Base-by-base conservation (phyloP, 2,888 invertebrate species). In the Nycteola revayana region DNA sequence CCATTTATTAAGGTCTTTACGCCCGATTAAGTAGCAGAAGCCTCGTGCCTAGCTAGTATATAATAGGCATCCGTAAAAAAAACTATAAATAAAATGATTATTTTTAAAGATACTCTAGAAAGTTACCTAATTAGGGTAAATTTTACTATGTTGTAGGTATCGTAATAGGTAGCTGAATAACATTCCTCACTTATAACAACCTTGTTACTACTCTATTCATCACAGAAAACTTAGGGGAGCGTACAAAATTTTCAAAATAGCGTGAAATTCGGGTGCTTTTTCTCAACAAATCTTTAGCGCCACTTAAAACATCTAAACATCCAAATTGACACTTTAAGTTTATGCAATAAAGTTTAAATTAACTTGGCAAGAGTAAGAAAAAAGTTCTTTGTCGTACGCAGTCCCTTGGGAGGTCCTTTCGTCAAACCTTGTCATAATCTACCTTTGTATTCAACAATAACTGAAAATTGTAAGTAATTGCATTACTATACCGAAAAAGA, bases 361-460 rank as follows among this genome's bases (percentile, higher is more conserved):
- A 7, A 2, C 14, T 2, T 7, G 2, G 17, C 9, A 25, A 10
- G 6, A 20, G 3, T 20, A 5, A 1, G 0, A 1, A 5, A 2
- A 3, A 20, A 7, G 20, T 29, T 20, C 11, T 25, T 36, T 25
- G 40, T 30, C 21, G 10, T 25, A 8, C 47, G 43, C 48, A 38
- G 34, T 44, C 27, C 36, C 35, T 60, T 68, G 78, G 84, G 84
- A 69, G 85, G 85, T 84, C 86, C 64, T 33, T 43, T 41, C 70
- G 56, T 83, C 80, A 79, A 59, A 45, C 42, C 61, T 68, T 83
- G 84, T 85, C 83, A 86, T 79, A 83, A n/a, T 78, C 68, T 35
- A 6, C 42, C 43, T 49, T 58, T 68, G 72, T 67, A 28, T 22
- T 7, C 9, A 30, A 55, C 56, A 58, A 55, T 55, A 29, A 75